A percentile compares a stretch with the other conserved stretches of the same genome.
Evolutionary conservation across 2,113 vertebrate genomes (phyloP).

Genomic region (Crotalus tigris): DNA sequence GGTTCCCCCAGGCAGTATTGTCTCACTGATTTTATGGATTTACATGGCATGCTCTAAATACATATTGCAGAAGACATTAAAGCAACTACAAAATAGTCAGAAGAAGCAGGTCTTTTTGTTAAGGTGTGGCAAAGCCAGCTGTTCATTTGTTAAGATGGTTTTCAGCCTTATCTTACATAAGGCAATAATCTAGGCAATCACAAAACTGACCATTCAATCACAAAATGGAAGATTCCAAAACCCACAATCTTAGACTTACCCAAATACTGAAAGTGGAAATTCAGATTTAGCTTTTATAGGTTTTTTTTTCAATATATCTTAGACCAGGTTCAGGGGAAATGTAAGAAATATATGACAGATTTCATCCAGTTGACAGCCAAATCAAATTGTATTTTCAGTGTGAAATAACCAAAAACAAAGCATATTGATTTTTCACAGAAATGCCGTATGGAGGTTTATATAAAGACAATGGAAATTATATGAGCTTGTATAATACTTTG

Average conservation of each 20-base stretch:
- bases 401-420: constrained; percentile 67
- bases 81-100: not conserved
- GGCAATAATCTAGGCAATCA: constrained; percentile 57
- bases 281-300: constrained; percentile 57
- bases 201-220: constrained; percentile 60
- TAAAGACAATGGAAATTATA: constrained; percentile 45
- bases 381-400: constrained; percentile 67
- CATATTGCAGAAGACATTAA: not conserved
- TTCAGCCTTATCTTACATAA: constrained; percentile 40
- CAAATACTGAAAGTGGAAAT: constrained; percentile 37
- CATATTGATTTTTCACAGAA: constrained; percentile 37
- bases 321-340: constrained; percentile 57
- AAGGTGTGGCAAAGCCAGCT: constrained; percentile 62
- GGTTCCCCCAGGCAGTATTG: not conserved
- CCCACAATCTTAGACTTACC: constrained; percentile 47
- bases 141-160: constrained; percentile 47
- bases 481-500: constrained; percentile 48
- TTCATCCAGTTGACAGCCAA: constrained; percentile 71
- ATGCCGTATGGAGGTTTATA: constrained; percentile 63
- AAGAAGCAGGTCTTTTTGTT: constrained; percentile 34
- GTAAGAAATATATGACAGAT: constrained; percentile 66
- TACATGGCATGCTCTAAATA: not conserved
- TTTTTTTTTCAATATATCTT: constrained; percentile 61
- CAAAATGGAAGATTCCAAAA: constrained; percentile 37
- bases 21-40: constrained; percentile 23